These are phyloP conservation scores for Anguilla megastoma DNA, from an alignment of 2,797 vertebrate species.

Conservation along the genomic window DNA sequence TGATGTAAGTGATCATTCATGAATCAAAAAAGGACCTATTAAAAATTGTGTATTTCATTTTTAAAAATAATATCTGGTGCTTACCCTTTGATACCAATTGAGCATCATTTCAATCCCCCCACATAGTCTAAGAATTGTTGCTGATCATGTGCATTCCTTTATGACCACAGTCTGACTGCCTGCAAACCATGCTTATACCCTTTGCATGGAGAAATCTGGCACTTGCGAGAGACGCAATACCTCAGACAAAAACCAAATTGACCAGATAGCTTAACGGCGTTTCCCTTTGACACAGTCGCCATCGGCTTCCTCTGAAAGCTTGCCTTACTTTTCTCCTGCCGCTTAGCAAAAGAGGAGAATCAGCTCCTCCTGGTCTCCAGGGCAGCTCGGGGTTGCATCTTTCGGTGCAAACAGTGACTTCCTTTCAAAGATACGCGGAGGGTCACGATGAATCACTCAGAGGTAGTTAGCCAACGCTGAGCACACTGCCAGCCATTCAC, in stretches of 20 bases:
- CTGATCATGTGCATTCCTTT: background rate
- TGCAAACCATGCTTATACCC: background rate
- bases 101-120: no score
- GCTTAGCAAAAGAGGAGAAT: background rate
- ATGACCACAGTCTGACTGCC: background rate
- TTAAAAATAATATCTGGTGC: no score
- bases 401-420: conserved; percentile 25
- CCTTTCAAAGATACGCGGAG: background rate
- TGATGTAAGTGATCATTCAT: no score
- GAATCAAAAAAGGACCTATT: no score
- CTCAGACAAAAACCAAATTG: conserved; percentile 8
- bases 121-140: no score
- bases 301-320: conserved; percentile 6
- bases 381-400: conserved; percentile 9
- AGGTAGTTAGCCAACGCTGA: conserved; percentile 17
- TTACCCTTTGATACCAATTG: no score
- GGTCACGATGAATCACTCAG: conserved; percentile 23
- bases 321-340: background rate
- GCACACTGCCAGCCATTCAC: conserved; percentile 18
- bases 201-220: background rate
- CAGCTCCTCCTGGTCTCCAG: background rate
- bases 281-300: background rate
- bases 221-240: conserved; percentile 1
- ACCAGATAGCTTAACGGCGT: background rate
- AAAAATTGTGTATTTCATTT: no score